Percentiles rank a stretch among this genome's conserved stretches.
phyloP scores from a whole-genome alignment of 2,797 vertebrate genomes.

The Siniperca obscura region DNA sequence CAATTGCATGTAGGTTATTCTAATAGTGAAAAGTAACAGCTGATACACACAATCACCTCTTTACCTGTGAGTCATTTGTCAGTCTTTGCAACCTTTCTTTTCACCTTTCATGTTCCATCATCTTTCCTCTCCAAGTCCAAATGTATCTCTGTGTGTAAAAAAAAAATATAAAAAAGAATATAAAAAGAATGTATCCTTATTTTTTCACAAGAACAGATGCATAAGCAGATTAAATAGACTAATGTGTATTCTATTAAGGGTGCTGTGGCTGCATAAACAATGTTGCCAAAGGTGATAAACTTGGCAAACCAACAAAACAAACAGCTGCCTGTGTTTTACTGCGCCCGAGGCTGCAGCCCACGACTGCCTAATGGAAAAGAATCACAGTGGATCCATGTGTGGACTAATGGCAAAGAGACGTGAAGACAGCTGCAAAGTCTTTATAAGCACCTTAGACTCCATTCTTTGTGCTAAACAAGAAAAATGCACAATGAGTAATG shows the following conservation, averaged over 20 bases:
- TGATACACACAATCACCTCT: not conserved
- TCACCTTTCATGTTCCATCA: constrained; percentile 14
- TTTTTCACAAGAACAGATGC: constrained; percentile 40
- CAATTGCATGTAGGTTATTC: not conserved
- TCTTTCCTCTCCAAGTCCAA: constrained; percentile 23
- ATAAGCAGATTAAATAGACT: constrained; percentile 29
- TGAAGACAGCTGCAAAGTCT: constrained; percentile 52
- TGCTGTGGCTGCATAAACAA: constrained; percentile 40
- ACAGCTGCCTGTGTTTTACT: constrained; percentile 54
- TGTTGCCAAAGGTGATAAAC: constrained; percentile 60
- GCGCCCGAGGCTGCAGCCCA: constrained; percentile 36
- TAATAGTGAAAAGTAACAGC: constrained; percentile 2
- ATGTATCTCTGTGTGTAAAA: constrained; percentile 37
- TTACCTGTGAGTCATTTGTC: constrained; percentile 49
- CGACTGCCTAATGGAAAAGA: constrained; percentile 47
- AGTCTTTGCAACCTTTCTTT: constrained; percentile 8
- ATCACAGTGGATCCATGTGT: constrained; percentile 37
- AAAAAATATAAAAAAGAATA: constrained; percentile 24
- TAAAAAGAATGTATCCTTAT: constrained; percentile 22
- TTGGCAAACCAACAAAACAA: constrained; percentile 56
- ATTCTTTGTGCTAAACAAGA: constrained; percentile 42
- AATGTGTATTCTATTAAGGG: constrained; percentile 49
- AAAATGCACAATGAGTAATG: constrained; percentile 36
- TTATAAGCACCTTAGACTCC: constrained; percentile 44
- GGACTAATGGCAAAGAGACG: constrained; percentile 44